Base-by-base conservation (phyloP, 1,140 invertebrate species). In the Ceratosolen solmsi region DNA sequence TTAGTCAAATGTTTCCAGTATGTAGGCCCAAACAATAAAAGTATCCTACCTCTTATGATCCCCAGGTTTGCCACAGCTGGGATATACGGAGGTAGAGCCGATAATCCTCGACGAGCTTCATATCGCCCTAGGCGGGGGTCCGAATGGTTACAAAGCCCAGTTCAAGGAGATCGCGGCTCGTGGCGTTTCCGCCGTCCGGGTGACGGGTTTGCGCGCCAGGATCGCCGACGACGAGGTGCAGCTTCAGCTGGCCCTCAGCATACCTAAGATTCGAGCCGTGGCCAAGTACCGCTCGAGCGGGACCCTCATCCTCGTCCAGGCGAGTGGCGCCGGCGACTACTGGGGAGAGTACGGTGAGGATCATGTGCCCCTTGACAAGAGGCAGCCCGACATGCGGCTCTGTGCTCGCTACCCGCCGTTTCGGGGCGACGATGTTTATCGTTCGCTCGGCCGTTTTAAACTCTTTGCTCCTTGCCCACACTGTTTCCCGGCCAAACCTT, bases 301-400 rank as follows among this genome's bases (percentile, higher is more conserved):
- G 41, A 93, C 95, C 5, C 91, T 97, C 46, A 94, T 97, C 84
- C 91, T 96, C 72, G 94, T 96, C 0, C 94, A 95, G 85, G 96
- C 96, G 22, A 95, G 95, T 15, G 96, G 96, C 5, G 95, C 95
- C 76, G 96, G 96, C 3, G 95, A 96, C 88, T 97, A 96, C 88
- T 97, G 96, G 96, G 96, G 96, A 51, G 95, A 96, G 92, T 97
- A 97, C 87, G 95, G 96, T 96, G 88, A 89, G 88, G 85, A 79
- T 2, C 22, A 1, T 13, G 36, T 2, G 68, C 56, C 33, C 75
- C 81, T 74, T 8, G 11, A 3, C 30, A 2, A 2, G 17, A 60
- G 81, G 54, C 81, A 82, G 54, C 70, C 38, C 15, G 1, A 9
- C 5, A 20, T 38, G 27, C 75, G 9, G 5, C 9, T 5, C 51